Base-by-base conservation (phyloP, 2,888 invertebrate species). In the Graphium colonna region DNA sequence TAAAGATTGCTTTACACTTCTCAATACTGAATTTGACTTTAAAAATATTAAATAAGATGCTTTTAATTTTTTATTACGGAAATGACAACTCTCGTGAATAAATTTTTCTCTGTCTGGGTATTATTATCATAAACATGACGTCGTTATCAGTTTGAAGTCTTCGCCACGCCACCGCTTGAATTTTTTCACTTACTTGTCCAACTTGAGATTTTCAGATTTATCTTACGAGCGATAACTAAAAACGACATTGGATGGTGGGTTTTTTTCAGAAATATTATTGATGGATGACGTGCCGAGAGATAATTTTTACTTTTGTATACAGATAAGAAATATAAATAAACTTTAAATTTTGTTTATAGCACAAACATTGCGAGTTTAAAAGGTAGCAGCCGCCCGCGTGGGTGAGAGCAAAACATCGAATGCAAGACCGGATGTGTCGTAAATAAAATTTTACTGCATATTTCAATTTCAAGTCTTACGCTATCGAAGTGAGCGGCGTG, bases 371-470 rank as follows among this genome's bases (percentile, higher is more conserved):
- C 17, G n/a, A 8, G 33, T 31, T 17, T 15, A 33, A 18, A 16
- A 31, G 12, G 28, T 1, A 46, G 16, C n/a, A 46, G 9, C 8
- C 13, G 51, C 9, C 4, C n/a, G 51, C 8, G 40, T 48, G 5
- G 46, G 33, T 15, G 28, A 38, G 28, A 38, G 48, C 38, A 43
- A 28, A 10, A 38, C 41, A 28, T 43, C 18, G 40, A 47, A 42
- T 12, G 42, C 16, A 43, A 33, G 28, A 38, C 52, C 52, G 52
- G 52, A 53, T 53, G 48, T 28, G 39, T 13, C 18, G 43, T 44
- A 49, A 48, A 49, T 44, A 43, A 52, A 36, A 41, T 13, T 43
- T 48, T 38, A 53, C 43, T 39, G 44, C 48, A 53, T 31, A 43
- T 43, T 48, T 39, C 31, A 33, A 38, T 31, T 44, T 38, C 31